These are phyloP conservation scores for Bombus vancouverensis DNA, from an alignment of 1,140 invertebrate genomes.

Conservation along the genomic window DNA sequence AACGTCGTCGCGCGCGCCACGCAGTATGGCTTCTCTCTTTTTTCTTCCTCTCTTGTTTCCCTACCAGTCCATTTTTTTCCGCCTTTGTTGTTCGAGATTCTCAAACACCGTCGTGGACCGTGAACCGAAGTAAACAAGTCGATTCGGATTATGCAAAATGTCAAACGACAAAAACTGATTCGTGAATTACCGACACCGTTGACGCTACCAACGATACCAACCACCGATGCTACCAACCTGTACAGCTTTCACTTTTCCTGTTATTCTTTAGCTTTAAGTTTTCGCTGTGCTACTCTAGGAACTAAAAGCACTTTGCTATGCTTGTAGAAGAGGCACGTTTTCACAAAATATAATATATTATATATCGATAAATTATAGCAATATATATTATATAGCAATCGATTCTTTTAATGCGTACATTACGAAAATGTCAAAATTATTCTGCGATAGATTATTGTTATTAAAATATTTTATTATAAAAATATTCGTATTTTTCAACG, in stretches of 20 bases:
- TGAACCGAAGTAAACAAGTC: slow-evolving; percentile 34
- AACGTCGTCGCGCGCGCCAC: not conserved
- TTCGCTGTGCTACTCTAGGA: no score
- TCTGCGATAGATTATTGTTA: no score
- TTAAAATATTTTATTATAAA: no score
- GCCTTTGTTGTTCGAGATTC: not conserved
- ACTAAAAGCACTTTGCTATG: no score
- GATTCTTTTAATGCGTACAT: no score
- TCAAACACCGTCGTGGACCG: not conserved
- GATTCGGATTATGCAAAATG: slow-evolving; percentile 36
- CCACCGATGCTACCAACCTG: not conserved
- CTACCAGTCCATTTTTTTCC: not conserved
- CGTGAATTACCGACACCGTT: not conserved
- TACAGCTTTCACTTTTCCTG: no score
- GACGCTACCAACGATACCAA: not conserved
- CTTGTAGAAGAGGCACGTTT: no score
- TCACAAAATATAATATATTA: no score
- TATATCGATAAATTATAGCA: not conserved
- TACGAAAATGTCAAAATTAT: no score
- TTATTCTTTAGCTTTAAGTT: no score
- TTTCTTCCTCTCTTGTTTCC: not conserved
- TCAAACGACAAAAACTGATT: not conserved
- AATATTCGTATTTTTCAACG: no score
- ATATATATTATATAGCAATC: not conserved
- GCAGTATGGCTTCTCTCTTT: slow-evolving; percentile 30